A percentile compares a stretch with the other conserved stretches of the same genome.
Evolutionary conservation across 2,888 invertebrate species (phyloP).

Genomic region (Dermolepida albohirtum): DNA sequence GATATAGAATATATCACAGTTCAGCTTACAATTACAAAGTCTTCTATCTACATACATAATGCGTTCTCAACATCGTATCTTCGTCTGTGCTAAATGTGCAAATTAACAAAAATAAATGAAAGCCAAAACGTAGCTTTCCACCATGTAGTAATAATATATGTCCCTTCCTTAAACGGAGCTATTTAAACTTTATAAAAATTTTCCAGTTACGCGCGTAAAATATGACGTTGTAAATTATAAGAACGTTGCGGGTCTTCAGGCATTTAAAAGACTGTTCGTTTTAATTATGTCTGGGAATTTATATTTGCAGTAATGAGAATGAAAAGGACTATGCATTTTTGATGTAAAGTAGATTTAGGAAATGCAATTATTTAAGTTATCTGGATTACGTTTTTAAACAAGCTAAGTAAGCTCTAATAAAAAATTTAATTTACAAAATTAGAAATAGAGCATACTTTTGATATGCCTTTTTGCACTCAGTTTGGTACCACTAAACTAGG

Average conservation of each 20-base stretch:
- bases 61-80: not conserved
- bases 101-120: conserved; percentile 16
- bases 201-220: conserved; percentile 21
- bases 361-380: not conserved
- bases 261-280: conserved; percentile 38
- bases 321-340: conserved; percentile 1
- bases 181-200: conserved; percentile 35
- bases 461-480: too few species aligned
- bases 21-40: not conserved
- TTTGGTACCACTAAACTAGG: too few species aligned
- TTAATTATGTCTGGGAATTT: conserved; percentile 39
- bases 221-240: conserved; percentile 38
- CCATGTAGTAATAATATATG: conserved; percentile 13
- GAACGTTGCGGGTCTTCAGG: conserved; percentile 26
- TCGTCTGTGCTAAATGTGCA: not conserved
- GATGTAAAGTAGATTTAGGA: conserved; percentile 6
- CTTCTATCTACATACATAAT: not conserved
- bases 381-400: too few species aligned
- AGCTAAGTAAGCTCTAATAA: too few species aligned
- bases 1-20: not conserved
- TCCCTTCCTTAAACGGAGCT: conserved; percentile 10
- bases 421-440: too few species aligned
- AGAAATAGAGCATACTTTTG: too few species aligned
- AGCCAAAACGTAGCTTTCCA: not conserved
- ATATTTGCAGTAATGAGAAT: conserved; percentile 19